Percentiles rank a stretch among this genome's conserved stretches.
Conservation (phyloP, 2,888 invertebrate species). For the Nephrotoma appendiculata region DNA sequence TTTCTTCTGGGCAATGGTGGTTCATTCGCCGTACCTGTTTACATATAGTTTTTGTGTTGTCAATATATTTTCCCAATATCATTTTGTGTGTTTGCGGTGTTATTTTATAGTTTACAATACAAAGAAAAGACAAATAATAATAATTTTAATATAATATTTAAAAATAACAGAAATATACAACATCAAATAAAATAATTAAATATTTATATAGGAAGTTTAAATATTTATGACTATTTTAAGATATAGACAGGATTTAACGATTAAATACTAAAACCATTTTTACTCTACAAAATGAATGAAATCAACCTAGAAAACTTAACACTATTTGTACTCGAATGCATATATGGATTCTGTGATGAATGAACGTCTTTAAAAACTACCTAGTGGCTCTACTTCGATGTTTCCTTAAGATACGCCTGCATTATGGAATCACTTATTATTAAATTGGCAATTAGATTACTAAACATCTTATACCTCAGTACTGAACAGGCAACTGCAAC, state of each 20-base stretch:
- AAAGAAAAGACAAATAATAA: constrained; percentile 2
- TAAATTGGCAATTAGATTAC: too few relatives aligned
- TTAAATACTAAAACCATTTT: background rate
- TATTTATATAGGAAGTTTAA: background rate
- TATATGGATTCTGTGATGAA: too few relatives aligned
- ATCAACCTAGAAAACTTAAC: background rate
- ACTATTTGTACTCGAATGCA: background rate
- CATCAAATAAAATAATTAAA: background rate
- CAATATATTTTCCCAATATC: background rate
- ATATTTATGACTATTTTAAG: background rate
- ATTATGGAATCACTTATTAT: too few relatives aligned
- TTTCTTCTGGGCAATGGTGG: constrained; percentile 75
- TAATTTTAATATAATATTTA: background rate
- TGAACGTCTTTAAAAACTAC: background rate
- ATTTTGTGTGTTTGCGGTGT: background rate
- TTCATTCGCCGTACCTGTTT: constrained; percentile 45
- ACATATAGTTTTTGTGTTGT: background rate
- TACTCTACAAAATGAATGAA: background rate
- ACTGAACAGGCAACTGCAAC: too few relatives aligned
- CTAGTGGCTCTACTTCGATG: too few relatives aligned
- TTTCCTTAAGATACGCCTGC: too few relatives aligned
- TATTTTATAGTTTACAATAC: background rate
- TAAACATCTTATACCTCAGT: too few relatives aligned
- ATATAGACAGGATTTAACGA: background rate
- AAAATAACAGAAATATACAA: background rate